Conservation (phyloP, 2,888 invertebrate genomes). For the Ecdyonurus torrentis region DNA sequence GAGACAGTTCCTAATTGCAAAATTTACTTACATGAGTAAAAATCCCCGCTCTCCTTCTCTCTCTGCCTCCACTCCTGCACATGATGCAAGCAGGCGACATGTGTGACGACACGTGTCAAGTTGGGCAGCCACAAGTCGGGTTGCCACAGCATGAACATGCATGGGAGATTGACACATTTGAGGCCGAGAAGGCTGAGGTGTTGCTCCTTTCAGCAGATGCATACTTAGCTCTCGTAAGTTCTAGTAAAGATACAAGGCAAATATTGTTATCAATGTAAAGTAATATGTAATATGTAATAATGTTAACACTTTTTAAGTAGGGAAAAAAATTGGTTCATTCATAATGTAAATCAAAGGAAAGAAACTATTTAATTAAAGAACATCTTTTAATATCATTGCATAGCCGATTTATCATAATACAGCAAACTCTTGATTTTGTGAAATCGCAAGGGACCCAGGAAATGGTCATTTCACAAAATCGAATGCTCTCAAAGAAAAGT, state of each 20-base stretch:
- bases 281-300: not conserved
- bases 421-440: no score
- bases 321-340: no score
- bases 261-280: not conserved
- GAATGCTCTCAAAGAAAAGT: no score
- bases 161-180: slow-evolving; percentile 39
- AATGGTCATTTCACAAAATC: no score
- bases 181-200: slow-evolving; percentile 6
- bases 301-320: no score
- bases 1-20: not conserved
- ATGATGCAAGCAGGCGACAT: slow-evolving; percentile 54
- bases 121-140: slow-evolving; percentile 66
- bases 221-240: slow-evolving; percentile 73
- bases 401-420: no score
- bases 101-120: slow-evolving; percentile 60
- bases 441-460: no score
- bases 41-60: slow-evolving; percentile 60
- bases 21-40: slow-evolving; percentile 46
- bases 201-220: slow-evolving; percentile 44
- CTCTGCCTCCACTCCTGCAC: slow-evolving; percentile 47
- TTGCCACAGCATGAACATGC: slow-evolving; percentile 63
- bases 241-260: slow-evolving; percentile 26
- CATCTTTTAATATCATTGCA: no score
- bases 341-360: no score
- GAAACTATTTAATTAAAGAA: no score